Base-by-base conservation (phyloP, 2,888 invertebrate genomes). In the Notodonta dromedarius region DNA sequence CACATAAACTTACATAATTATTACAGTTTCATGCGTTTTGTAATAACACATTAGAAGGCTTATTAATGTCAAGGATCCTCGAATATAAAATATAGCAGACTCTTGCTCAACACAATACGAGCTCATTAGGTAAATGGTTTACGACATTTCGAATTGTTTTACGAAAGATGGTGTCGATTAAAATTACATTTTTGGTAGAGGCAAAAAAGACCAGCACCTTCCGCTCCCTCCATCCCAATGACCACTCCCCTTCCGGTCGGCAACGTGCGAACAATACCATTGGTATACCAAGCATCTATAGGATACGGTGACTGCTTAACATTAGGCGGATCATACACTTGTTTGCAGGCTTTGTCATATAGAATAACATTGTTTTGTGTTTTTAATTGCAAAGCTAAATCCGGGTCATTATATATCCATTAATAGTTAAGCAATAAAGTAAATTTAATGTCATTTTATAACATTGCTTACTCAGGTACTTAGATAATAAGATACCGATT, bases 11-110 rank as follows among this genome's bases (percentile, higher is more conserved):
- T 59, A 59, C 56, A 58, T 56, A 58, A 58, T 13, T n/a, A 52
- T 52, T 52, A 52, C 32, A 52, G 24, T 52, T 52, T 52, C 32
- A 32, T 52, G 50, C 44, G 44, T 61, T 58, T 55, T 55, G 58
- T 61, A 61, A 61, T 61, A 61, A 61, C n/a, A 53, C 13, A 53
- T 58, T 53, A 24, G 52, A 51, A 54, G 56, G 42, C 51, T 56
- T 61, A 61, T 61, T 61, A 58, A 61, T 55, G 61, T 58, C 61
- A 61, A 61, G 61, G 61, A 57, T 58, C 42, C 14, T n/a, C 14
- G 48, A 32, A 52, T 32, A 52, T 52, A 52, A 24, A 24, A 24
- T 24, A 24, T 24, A 24, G 50, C 13, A 13, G 32, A 12, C 2
- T 12, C 52, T 52, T 52, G 32, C 52, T 9, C 32, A 52, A 52